Evolutionary conservation across 2,113 vertebrate species (phyloP).

Genomic region (Butorides virescens): DNA sequence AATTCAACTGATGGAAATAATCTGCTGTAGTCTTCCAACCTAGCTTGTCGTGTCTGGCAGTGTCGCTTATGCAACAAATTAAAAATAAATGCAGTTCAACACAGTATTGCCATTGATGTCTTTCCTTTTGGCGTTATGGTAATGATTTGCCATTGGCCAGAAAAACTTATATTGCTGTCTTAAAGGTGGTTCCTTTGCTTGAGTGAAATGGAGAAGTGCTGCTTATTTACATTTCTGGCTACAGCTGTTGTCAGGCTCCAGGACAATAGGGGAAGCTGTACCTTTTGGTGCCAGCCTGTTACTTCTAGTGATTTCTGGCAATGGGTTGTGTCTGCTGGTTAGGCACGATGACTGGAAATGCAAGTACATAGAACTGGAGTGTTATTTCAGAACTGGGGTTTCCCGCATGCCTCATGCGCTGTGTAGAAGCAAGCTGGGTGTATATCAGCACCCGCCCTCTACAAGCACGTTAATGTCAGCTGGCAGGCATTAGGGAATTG

Average conservation of each 20-base stretch:
- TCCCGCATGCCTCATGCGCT: accelerated
- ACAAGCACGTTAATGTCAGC: background rate
- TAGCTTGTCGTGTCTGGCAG: background rate
- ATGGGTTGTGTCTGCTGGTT: background rate
- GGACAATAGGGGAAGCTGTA: background rate
- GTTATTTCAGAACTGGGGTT: background rate
- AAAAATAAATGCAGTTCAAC: background rate
- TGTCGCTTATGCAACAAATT: background rate
- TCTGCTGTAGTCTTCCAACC: background rate
- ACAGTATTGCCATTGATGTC: background rate
- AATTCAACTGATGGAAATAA: background rate
- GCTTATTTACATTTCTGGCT: background rate
- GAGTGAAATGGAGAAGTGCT: background rate
- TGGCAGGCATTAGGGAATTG: background rate
- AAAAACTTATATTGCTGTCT: accelerated
- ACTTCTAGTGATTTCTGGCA: background rate
- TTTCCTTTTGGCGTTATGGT: background rate
- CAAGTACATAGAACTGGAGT: background rate
- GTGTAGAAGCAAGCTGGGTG: background rate
- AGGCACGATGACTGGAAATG: background rate
- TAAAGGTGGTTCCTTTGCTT: background rate
- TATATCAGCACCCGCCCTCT: background rate
- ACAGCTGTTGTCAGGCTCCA: accelerated
- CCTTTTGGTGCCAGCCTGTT: background rate
- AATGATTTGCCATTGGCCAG: background rate